Evolutionary conservation across 2,797 vertebrate genomes (phyloP).

Genomic region (Enteromius mattozi): DNA sequence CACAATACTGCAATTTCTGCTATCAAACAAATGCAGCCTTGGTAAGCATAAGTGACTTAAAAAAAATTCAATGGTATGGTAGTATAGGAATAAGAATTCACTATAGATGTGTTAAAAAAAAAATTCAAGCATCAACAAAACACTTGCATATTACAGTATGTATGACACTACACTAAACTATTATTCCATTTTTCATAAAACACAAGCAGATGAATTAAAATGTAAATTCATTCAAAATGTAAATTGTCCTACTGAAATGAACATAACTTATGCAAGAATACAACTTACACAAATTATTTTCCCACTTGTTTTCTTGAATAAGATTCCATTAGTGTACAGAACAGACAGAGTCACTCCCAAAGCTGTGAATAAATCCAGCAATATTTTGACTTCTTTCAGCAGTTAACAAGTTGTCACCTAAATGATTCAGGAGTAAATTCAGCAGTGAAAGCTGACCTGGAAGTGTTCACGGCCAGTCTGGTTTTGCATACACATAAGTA

Average conservation of each 20-base stretch:
- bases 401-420: not conserved
- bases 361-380: not conserved
- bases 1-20: not conserved
- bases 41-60: not conserved
- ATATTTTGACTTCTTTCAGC: not conserved
- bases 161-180: not conserved
- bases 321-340: not conserved
- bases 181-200: not conserved
- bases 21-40: not conserved
- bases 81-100: not conserved
- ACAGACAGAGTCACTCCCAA: not conserved
- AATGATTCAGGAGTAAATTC: slow-evolving; percentile 1
- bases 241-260: not conserved
- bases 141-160: not conserved
- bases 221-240: not conserved
- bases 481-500: slow-evolving; percentile 3
- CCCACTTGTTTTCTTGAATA: not conserved
- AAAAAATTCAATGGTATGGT: not conserved
- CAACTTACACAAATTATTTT: not conserved
- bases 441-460: slow-evolving; percentile 21
- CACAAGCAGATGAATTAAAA: not conserved
- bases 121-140: not conserved
- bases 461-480: slow-evolving; percentile 5
- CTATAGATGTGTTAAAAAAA: too few species aligned
- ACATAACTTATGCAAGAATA: not conserved